Evolutionary conservation across 1,140 invertebrate genomes (phyloP), one percentile per base, ranked within the genome.

Genomic region (Leptinotarsa defecta): DNA sequence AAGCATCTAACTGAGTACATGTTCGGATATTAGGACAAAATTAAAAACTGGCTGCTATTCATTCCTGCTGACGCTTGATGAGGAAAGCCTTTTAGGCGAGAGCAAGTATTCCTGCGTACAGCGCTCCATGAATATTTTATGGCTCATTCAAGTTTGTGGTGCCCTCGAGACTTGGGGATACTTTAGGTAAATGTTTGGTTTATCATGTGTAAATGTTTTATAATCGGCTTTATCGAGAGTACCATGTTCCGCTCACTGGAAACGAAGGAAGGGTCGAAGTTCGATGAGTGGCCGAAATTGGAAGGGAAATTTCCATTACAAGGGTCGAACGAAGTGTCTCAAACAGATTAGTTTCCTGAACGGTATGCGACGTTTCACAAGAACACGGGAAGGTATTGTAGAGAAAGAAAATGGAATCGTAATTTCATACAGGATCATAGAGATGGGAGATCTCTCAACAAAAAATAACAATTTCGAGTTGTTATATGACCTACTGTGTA

Each of bases 151-250:
- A 68, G 24, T 68, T 68, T 43, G 67, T 43, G 67, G 34, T 68
- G 34, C 67, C 67, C 67, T 68, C 43, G 67, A 68, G 67, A 68
- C 24, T 43, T 19, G n/a, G 34, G 67, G 17, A 68, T 24, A 68
- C 43, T 68, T 68, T 68, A 13, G 67, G 67, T 68, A 68, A 68
- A 68, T 68, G 67, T 68, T 68, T 68, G 67, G 67, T 43, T 68
- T 68, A 68, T 68, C 67, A 68, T 43, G 67, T 68, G 67, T 68
- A 68, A 68, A 68, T 68, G 67, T 68, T 68, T 68, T 43, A 68
- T 68, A 43, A 68, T 68, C 67, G 67, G 67, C 67, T 68, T 68
- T 68, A 68, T 68, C 43, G 67, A 19, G 43, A 68, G 24, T 48
- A 19, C 34, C 15, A 19, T 68, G 67, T 68, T 68, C 43, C 19